A percentile compares a stretch with the other conserved stretches of the same genome.
Evolutionary conservation across 2,113 vertebrate genomes (phyloP).

Genomic region (Carassius gibelio): DNA sequence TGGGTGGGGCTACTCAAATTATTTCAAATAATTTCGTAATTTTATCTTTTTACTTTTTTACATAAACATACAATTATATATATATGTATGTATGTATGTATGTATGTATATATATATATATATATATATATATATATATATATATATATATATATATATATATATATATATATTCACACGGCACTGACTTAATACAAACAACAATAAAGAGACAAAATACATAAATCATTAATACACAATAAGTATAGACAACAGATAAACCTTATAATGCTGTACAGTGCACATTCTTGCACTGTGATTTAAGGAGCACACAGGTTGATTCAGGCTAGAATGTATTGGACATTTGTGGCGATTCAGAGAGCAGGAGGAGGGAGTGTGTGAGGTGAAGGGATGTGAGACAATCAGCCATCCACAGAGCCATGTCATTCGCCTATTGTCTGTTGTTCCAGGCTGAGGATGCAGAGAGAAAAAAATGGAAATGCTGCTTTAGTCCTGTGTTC

Average conservation of each 20-base stretch:
- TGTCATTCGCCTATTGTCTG: constrained; percentile 73
- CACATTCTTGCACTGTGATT: neutral
- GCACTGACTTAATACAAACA: no score
- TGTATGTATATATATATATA: no score
- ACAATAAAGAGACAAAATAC: no score
- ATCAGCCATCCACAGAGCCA: constrained; percentile 71
- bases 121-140: no score
- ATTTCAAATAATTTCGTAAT: neutral
- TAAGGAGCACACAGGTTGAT: neutral
- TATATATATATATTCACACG: no score
- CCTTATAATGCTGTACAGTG: no score
- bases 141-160: no score
- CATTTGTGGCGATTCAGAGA: constrained; percentile 18
- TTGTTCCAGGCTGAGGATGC: constrained; percentile 60
- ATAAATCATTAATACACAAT: no score
- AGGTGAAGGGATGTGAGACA: constrained; percentile 62
- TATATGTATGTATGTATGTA: no score
- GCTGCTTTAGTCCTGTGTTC: constrained; percentile 69
- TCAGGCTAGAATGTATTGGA: neutral
- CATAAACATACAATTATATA: no score
- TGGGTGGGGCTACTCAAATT: neutral
- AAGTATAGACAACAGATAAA: no score
- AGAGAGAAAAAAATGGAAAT: constrained; percentile 70
- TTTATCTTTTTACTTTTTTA: no score
- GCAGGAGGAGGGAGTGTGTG: neutral